Conservation (phyloP, 1,140 invertebrate species). For the Asobara japonica region DNA sequence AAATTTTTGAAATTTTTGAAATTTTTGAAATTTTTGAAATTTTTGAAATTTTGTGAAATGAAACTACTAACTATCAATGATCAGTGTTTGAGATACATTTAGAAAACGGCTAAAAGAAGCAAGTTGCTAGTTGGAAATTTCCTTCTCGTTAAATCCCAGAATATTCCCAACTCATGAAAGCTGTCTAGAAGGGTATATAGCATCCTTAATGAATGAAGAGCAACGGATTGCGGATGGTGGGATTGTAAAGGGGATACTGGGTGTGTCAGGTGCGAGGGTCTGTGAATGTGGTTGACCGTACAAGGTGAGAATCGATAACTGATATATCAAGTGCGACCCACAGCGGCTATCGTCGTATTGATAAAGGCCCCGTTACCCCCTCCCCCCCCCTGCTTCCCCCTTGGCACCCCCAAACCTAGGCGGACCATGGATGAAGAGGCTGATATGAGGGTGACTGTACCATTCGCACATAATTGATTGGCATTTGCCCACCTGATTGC, state of each 20-base stretch:
- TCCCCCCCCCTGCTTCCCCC: not conserved
- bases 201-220: not conserved
- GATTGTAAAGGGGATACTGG: not conserved
- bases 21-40: too few relatives aligned
- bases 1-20: too few relatives aligned
- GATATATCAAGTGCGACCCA: slow-evolving; percentile 35
- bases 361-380: slow-evolving; percentile 32
- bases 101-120: too few relatives aligned
- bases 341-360: slow-evolving; percentile 25
- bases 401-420: not conserved
- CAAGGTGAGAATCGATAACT: slow-evolving; percentile 43
- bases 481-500: slow-evolving; percentile 57
- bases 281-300: slow-evolving; percentile 18
- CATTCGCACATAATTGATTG: slow-evolving; percentile 55
- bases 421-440: not conserved
- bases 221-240: not conserved
- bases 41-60: too few relatives aligned
- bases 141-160: too few relatives aligned
- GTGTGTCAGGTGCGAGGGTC: slow-evolving; percentile 18
- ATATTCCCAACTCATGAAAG: too few relatives aligned
- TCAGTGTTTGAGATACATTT: too few relatives aligned
- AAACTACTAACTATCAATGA: too few relatives aligned
- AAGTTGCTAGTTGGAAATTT: too few relatives aligned
- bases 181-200: too few relatives aligned
- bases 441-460: slow-evolving; percentile 17